Evolutionary conservation across 2,113 vertebrate genomes (phyloP), one percentile per base, ranked within the genome.

Genomic region (Amblyornis subalaris): DNA sequence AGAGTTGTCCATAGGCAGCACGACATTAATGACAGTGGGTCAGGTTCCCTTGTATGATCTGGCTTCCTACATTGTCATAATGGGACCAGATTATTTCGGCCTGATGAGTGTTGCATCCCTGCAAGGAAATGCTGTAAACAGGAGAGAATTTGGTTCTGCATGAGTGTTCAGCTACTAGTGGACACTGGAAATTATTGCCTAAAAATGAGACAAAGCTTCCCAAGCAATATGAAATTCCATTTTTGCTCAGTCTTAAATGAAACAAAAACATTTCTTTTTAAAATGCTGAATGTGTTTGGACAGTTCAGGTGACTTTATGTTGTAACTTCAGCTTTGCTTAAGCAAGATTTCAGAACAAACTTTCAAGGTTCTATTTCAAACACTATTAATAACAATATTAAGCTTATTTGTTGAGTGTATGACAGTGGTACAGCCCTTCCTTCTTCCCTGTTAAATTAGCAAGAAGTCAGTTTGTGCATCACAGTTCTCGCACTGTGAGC

Each of bases 141-240:
- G 42, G 36, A 44, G 45, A 48, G 33, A 69, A 29, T 66, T 77
- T 50, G 35, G 20, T 77, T 83, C n/a, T 33, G 6, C 6, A 0
- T 1, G 0, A 35, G 42, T 45, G 15, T 58, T 61, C 1, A 1
- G 33, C 35, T 50, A 5, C 42, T 62, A 12, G 24, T 14, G 17
- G 25, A 23, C 12, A 6, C 16, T 6, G 2, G 3, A 42, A 40
- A 45, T 80, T 72, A 35, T 48, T 58, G 6, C 4, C 45, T 72
- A 15, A 77, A 76, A 81, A 74, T 2, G 6, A 66, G 18, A 45
- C 5, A 25, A 54, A 74, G 14, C 55, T 80, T 86, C 44, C 50
- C 4, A 60, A 67, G 42, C 17, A 51, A 24, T 21, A 14, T 7
- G 29, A 70, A 35, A 47, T 38, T 66, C 8, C 9, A 8, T 6